Percentiles rank a stretch among this genome's conserved stretches.
Conservation (phyloP, 2,113 vertebrate genomes). For the Amia ocellicauda region DNA sequence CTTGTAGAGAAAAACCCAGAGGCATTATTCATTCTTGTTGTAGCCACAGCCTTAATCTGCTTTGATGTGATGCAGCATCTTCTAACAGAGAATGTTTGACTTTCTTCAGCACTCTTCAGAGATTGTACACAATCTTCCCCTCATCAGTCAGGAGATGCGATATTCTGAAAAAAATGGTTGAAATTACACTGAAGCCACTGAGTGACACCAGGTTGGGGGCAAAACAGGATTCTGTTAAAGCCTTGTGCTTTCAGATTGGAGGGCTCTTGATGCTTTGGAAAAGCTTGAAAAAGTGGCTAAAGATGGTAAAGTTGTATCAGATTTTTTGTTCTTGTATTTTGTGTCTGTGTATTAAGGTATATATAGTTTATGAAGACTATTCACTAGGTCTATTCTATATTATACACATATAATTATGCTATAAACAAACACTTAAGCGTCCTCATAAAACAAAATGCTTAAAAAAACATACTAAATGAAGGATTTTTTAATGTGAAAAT, state of each 20-base stretch:
- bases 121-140: conserved; percentile 12
- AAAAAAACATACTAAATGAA: too few species aligned
- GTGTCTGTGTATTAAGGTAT: too few species aligned
- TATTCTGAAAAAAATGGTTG: conserved; percentile 9
- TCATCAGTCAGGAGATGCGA: conserved; percentile 2
- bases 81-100: conserved; percentile 2
- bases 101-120: conserved; percentile 16
- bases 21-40: too few species aligned
- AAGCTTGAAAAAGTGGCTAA: not conserved
- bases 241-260: too few species aligned
- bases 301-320: too few species aligned
- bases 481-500: too few species aligned
- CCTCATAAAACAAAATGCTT: too few species aligned
- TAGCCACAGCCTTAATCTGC: conserved; percentile 6
- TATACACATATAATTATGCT: too few species aligned
- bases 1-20: not conserved
- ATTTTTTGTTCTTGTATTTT: too few species aligned
- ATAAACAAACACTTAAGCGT: too few species aligned
- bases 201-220: conserved; percentile 7
- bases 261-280: conserved; percentile 7
- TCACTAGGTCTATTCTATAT: too few species aligned
- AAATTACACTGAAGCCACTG: conserved; percentile 12
- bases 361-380: too few species aligned
- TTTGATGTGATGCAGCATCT: conserved; percentile 13
- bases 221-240: conserved; percentile 14